Evolutionary conservation across 2,797 vertebrate genomes (phyloP), one percentile per base, ranked within the genome.

Genomic region (Rallus crepitans): DNA sequence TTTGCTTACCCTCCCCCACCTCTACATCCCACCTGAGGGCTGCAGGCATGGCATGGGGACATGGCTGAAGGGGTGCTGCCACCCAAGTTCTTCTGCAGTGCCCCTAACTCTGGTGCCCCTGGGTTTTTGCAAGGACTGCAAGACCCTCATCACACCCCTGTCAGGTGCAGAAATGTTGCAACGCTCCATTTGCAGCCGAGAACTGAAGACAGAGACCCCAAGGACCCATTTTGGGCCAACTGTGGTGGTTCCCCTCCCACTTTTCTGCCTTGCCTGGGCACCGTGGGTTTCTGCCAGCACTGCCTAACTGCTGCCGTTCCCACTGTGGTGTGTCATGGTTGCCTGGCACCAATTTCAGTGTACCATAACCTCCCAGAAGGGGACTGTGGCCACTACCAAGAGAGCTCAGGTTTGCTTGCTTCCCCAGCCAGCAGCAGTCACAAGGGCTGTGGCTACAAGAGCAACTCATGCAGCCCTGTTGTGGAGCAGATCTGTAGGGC

Each of bases 1-100:
- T 86, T 65, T 78, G 30, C 72, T 35, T 75, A 19, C n/a, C 33
- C 14, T 42, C 12, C 61, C 16, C 2, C 35, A 69, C 31, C 30
- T 48, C 91, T 72, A 52, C 37, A 56, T 35, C 35, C 28, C 20
- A 2, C 12, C 23, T 60, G 59, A 40, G 30, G 53, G 81, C 47
- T 3, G 5, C 39, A 42, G 59, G 57, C 5, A 33, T 0, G 5
- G 21, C 31, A 17, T 0, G 0, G 52, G 52, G 15, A 59, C 31
- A 2, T 18, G 35, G 28, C 35, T 83, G 61, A 47, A 3, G 11
- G 21, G 24, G 6, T 63, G 42, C 71, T 93, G 60, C 72, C 65
- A 52, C 20, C 6, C 40, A 47, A 14, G 11, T 9, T 30, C 8
- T 85, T 70, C 75, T 33, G 25, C 28, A 47, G 23, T n/a, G 52